Evolutionary conservation across 2,888 invertebrate genomes (phyloP).

Genomic region (Idaea biselata): DNA sequence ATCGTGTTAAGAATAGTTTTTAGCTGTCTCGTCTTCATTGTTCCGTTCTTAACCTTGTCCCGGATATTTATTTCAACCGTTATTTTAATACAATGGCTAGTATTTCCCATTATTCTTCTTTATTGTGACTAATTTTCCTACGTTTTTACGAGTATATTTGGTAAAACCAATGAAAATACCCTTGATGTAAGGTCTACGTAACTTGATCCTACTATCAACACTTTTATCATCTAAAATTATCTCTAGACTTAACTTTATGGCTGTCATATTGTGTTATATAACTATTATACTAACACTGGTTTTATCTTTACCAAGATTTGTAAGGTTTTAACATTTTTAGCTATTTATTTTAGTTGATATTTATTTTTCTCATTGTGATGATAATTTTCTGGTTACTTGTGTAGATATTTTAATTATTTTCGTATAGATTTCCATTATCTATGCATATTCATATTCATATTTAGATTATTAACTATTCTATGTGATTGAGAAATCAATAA

Average conservation of each 20-base stretch:
- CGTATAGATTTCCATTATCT: too few species aligned
- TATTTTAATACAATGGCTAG: not conserved
- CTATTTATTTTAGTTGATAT: not conserved
- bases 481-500: slow-evolving; percentile 10
- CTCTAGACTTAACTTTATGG: not conserved
- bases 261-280: not conserved
- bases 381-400: not conserved
- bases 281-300: not conserved
- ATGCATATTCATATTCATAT: too few species aligned
- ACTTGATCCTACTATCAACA: not conserved
- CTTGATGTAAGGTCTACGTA: not conserved
- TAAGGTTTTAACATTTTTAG: not conserved
- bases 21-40: not conserved
- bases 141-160: too few species aligned
- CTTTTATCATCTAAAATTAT: not conserved
- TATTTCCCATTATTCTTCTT: not conserved
- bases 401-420: too few species aligned
- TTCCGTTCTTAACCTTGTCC: not conserved
- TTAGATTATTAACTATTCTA: not conserved
- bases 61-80: not conserved
- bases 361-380: not conserved
- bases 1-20: not conserved
- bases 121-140: not conserved
- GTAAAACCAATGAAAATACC: not conserved
- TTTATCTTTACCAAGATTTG: not conserved